Conservation (phyloP, 2,113 vertebrate genomes). For the Gracilinanus agilis region DNA sequence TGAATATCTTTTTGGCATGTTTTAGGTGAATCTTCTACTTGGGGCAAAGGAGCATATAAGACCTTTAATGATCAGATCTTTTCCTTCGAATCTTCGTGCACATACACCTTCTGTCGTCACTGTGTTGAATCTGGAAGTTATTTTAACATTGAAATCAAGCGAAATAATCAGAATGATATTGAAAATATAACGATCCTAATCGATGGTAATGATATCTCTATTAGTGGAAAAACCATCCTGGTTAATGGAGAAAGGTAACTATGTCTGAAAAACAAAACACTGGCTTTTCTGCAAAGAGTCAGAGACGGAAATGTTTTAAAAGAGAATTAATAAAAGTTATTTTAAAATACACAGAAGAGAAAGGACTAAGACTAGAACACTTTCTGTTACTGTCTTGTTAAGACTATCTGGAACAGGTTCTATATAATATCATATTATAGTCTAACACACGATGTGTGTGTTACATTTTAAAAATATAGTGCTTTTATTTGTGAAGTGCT, state of each 20-base stretch:
- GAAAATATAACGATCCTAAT: constrained; percentile 65
- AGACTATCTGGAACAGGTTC: not conserved
- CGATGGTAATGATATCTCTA: constrained; percentile 66
- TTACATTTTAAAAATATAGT: too few relatives aligned
- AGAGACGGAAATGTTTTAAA: not conserved
- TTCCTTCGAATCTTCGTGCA: constrained; percentile 60
- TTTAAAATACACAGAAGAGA: not conserved
- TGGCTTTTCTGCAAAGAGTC: not conserved
- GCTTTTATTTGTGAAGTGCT: not conserved
- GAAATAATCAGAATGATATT: constrained; percentile 43
- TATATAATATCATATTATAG: not conserved
- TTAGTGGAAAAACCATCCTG: constrained; percentile 18
- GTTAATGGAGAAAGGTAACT: constrained; percentile 77
- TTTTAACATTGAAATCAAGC: constrained; percentile 74
- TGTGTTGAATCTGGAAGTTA: constrained; percentile 72
- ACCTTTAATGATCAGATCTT: constrained; percentile 61
- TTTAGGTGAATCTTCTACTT: constrained; percentile 69
- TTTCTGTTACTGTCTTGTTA: not conserved
- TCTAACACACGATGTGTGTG: not conserved
- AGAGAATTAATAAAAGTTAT: not conserved
- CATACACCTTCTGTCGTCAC: constrained; percentile 69
- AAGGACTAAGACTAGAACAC: not conserved
- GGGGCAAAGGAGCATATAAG: constrained; percentile 65
- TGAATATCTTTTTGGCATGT: not conserved
- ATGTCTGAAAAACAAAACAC: not conserved